phyloP scores from a whole-genome alignment of 1,140 invertebrate species.

The Odontomachus brunneus region DNA sequence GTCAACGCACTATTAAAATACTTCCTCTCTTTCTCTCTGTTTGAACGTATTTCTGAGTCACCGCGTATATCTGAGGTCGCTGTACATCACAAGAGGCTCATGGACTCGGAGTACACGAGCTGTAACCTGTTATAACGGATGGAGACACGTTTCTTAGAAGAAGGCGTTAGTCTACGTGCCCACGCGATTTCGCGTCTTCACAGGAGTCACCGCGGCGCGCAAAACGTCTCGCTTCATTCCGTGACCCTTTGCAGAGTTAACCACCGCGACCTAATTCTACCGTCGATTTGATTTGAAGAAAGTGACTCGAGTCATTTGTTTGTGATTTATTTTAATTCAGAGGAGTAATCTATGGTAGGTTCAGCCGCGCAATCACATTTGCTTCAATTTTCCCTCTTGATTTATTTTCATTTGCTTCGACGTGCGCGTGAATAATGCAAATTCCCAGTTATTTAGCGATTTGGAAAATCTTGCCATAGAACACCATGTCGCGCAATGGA shows the following conservation, averaged over 20 bases:
- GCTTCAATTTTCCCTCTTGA: too few relatives aligned
- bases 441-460: too few relatives aligned
- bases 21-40: too few relatives aligned
- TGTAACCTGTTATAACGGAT: conserved; percentile 66
- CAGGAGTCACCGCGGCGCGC: not conserved
- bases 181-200: conserved; percentile 28
- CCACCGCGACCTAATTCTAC: not conserved
- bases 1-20: not conserved
- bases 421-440: too few relatives aligned
- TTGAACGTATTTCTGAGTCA: not conserved
- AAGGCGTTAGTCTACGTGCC: conserved; percentile 16
- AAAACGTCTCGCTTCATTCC: not conserved
- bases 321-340: not conserved
- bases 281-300: not conserved
- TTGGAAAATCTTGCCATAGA: too few relatives aligned
- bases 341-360: too few relatives aligned
- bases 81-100: not conserved
- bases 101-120: not conserved
- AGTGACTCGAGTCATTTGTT: not conserved
- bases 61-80: conserved; percentile 19
- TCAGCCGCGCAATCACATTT: too few relatives aligned
- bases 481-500: too few relatives aligned
- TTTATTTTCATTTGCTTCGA: too few relatives aligned
- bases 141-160: conserved; percentile 62
- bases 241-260: not conserved